Base-by-base conservation (phyloP, 2,888 invertebrate genomes). In the Thelaira solivaga region DNA sequence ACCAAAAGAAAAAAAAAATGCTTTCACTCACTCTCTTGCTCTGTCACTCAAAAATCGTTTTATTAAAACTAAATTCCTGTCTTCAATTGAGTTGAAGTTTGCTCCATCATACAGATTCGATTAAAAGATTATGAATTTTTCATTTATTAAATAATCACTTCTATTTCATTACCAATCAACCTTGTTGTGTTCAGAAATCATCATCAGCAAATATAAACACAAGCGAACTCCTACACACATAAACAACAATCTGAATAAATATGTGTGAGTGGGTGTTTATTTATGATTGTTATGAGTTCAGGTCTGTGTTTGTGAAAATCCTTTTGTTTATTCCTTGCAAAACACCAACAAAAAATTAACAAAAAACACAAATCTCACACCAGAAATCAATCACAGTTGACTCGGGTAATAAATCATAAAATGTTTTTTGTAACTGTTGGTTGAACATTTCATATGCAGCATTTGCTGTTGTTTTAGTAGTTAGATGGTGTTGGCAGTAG, bases 341-440 rank as follows among this genome's bases (percentile, higher is more conserved):
- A 34, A 43, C 11, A 16, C n/a, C 7, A 20, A 49, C 10, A 43
- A 62, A 18, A 22, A 49, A 5, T 39, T 1, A 5, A 16, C 6
- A 26, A 62, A 4, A 64, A 2, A 20, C 26, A 53, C 22, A 47
- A 8, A 22, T 36, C 43, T 18, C 11, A 55, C 68, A 78, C 53
- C 47, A 71, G 78, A 75, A 78, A 78, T 78, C 78, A 78, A 78
- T 78, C 78, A 78, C 74, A 78, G 74, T 78, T 78, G 78, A 78
- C 78, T 78, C 26, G 51, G 39, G 78, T 65, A 69, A 78, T 78
- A 78, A 78, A 74, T 78, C 78, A 78, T 78, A 78, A n/a, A 78
- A 75, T 75, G 20, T 71, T 75, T 71, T 29, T 64, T 62, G 47
- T 55, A n/a, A n/a, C n/a, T 76, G 65, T 36, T 36, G 34, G 5